These are phyloP conservation scores for Indicator maculatus DNA, from an alignment of 2,113 vertebrate genomes.

Conservation along the genomic window DNA sequence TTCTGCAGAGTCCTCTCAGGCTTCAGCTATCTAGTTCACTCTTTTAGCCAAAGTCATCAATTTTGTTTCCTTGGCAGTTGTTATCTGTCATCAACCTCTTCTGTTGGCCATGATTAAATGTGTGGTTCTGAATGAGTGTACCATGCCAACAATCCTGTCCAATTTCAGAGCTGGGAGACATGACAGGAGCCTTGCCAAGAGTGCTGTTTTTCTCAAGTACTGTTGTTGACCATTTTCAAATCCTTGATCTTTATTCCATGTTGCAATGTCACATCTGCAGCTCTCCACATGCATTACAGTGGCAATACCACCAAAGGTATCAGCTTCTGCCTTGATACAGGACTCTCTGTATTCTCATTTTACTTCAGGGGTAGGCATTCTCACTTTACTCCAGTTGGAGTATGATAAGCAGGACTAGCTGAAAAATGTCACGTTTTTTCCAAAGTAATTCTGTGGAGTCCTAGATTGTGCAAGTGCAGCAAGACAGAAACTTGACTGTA, in stretches of 20 bases:
- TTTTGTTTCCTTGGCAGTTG: slow-evolving; percentile 46
- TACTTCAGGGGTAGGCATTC: background rate
- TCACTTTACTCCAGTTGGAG: background rate
- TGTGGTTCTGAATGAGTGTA: slow-evolving; percentile 23
- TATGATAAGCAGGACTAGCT: background rate
- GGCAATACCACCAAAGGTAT: background rate
- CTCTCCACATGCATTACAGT: background rate
- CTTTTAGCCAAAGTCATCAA: slow-evolving; percentile 32
- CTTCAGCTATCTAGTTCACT: slow-evolving; percentile 35
- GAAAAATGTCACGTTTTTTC: background rate
- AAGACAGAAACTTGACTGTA: background rate
- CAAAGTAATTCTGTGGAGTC: background rate
- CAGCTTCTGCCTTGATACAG: background rate
- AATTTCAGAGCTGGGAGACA: slow-evolving; percentile 45
- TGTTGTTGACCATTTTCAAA: slow-evolving; percentile 9
- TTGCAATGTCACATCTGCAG: background rate
- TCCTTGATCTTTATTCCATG: background rate
- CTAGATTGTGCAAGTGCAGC: background rate
- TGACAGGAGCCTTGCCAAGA: slow-evolving; percentile 4
- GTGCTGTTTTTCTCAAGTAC: background rate
- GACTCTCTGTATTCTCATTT: background rate
- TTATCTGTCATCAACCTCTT: slow-evolving; percentile 37
- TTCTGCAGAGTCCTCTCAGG: slow-evolving; percentile 33
- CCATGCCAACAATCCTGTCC: slow-evolving; percentile 10
- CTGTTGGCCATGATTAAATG: slow-evolving; percentile 9